phyloP scores from a whole-genome alignment of 2,797 vertebrate species.

The Manis crassicaudata region DNA sequence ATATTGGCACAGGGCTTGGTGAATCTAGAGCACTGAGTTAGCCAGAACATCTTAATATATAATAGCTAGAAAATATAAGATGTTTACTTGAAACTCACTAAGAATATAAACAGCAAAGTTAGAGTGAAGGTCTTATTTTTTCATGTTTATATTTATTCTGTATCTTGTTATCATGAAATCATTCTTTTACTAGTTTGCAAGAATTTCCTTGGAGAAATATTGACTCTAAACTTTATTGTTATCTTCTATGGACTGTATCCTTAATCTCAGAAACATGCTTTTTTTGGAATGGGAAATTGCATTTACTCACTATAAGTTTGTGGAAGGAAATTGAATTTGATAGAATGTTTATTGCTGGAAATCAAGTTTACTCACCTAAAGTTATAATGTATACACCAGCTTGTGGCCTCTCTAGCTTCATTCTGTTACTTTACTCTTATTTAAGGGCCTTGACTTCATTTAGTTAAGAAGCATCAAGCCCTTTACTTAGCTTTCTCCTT shows the following conservation, averaged over 20 bases:
- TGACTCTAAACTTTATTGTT: slow-evolving; percentile 63
- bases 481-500: slow-evolving; percentile 50
- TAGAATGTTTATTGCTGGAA: slow-evolving; percentile 73
- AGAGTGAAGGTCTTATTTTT: not conserved
- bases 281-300: slow-evolving; percentile 65
- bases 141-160: slow-evolving; percentile 41
- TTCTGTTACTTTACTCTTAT: slow-evolving; percentile 39
- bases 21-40: not conserved
- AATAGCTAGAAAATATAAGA: not conserved
- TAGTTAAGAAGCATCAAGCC: slow-evolving; percentile 54
- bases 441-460: slow-evolving; percentile 54
- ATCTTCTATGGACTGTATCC: slow-evolving; percentile 50
- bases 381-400: not conserved
- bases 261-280: slow-evolving; percentile 68
- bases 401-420: slow-evolving; percentile 54
- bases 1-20: not conserved
- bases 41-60: not conserved
- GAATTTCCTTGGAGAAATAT: slow-evolving; percentile 69
- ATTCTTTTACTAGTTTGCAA: slow-evolving; percentile 32
- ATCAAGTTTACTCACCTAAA: slow-evolving; percentile 72
- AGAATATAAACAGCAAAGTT: slow-evolving; percentile 20
- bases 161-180: slow-evolving; percentile 53
- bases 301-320: slow-evolving; percentile 70
- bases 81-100: slow-evolving; percentile 9
- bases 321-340: slow-evolving; percentile 76